These are phyloP conservation scores for Alosa alosa DNA, from an alignment of 2,113 vertebrate genomes.

Conservation along the genomic window DNA sequence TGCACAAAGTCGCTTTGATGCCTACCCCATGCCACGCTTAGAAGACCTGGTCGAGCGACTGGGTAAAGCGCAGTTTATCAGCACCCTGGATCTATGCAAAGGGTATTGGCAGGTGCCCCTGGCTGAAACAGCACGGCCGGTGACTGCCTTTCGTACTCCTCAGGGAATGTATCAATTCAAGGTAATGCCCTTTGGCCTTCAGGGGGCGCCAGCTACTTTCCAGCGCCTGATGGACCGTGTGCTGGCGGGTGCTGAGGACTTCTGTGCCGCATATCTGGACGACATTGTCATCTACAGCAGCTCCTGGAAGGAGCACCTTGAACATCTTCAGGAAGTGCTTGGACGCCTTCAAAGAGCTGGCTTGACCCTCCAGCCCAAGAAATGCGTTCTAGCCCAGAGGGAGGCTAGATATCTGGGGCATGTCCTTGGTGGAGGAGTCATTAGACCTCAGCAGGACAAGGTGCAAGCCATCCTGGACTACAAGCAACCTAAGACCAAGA, in stretches of 20 bases:
- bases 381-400: too few relatives aligned
- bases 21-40: constrained; percentile 19
- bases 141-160: constrained; percentile 18
- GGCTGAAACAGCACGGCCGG: not conserved
- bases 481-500: constrained; percentile 16
- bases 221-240: constrained; percentile 31
- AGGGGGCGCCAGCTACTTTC: not conserved
- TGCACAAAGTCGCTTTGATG: constrained; percentile 19
- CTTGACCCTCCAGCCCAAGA: not conserved
- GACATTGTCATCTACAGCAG: not conserved
- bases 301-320: not conserved
- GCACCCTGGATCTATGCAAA: constrained; percentile 27
- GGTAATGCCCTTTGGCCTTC: not conserved
- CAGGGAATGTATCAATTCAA: constrained; percentile 21
- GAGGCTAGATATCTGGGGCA: not conserved
- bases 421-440: not conserved
- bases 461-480: not conserved
- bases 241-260: not conserved
- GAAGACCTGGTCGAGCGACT: constrained; percentile 26
- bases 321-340: not conserved
- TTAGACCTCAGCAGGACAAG: constrained; percentile 19
- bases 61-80: constrained; percentile 1
- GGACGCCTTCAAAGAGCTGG: not conserved
- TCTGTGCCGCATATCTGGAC: not conserved
- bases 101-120: constrained; percentile 33